These are phyloP conservation scores for Tauraco hartlaubi DNA, from an alignment of 2,797 vertebrate species.

Conservation along the genomic window DNA sequence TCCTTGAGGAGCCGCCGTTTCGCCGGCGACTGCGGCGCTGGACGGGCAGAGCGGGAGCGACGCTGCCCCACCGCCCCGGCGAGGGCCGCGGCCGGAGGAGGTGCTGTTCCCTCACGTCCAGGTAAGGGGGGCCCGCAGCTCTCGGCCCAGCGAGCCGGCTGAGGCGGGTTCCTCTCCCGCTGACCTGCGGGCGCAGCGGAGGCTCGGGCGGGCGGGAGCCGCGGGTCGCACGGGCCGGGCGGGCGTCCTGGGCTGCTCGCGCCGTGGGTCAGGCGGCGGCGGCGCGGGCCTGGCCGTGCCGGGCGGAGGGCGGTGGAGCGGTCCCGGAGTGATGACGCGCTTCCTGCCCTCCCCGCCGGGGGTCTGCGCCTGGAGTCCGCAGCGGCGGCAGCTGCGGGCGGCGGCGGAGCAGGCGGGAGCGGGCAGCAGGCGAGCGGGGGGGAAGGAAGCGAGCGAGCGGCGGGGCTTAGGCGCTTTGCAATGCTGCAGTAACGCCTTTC, in stretches of 20 bases:
- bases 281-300: not conserved
- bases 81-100: not conserved
- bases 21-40: fast-evolving
- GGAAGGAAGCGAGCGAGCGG: slow-evolving; percentile 15
- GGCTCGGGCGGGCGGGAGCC: not conserved
- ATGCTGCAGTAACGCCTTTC: slow-evolving; percentile 11
- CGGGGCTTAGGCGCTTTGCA: not conserved
- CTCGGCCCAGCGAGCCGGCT: too few relatives aligned
- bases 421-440: not conserved
- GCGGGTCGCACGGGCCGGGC: too few relatives aligned
- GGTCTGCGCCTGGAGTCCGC: slow-evolving; percentile 73
- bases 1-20: not conserved
- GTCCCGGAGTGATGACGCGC: slow-evolving; percentile 81
- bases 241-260: not conserved
- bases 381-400: slow-evolving; percentile 33
- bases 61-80: not conserved
- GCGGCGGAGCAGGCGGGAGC: not conserved
- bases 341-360: slow-evolving; percentile 79
- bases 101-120: not conserved
- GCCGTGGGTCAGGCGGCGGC: not conserved
- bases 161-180: not conserved
- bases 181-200: not conserved
- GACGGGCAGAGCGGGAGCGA: too few relatives aligned
- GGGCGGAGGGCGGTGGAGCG: slow-evolving; percentile 12
- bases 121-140: not conserved